Percentiles rank a stretch among this genome's conserved stretches.
phyloP scores from a whole-genome alignment of 1,140 invertebrate species.

The Saccostrea echinata region DNA sequence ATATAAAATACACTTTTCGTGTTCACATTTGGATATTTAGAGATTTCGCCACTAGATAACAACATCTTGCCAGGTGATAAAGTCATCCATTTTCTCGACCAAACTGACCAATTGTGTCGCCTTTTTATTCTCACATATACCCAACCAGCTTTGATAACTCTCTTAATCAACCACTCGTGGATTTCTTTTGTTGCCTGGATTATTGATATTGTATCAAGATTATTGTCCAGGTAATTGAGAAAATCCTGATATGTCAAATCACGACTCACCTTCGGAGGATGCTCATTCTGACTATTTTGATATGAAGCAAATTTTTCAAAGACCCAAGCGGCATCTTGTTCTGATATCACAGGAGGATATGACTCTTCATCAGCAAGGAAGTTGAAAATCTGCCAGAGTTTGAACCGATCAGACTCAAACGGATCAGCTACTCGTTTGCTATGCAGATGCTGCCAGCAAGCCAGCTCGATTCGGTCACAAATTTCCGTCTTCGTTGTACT shows the following conservation, averaged over 20 bases:
- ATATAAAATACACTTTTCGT: background rate
- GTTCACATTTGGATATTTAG: background rate
- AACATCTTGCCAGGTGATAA: constrained; percentile 39
- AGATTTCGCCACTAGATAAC: background rate
- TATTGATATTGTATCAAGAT: background rate
- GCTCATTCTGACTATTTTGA: too few species aligned
- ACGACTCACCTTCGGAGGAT: too few species aligned
- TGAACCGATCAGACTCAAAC: background rate
- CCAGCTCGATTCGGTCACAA: background rate
- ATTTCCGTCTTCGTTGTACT: background rate
- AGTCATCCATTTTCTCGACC: constrained; percentile 53
- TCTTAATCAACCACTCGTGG: constrained; percentile 42
- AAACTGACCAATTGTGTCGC: constrained; percentile 58
- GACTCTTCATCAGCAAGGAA: background rate
- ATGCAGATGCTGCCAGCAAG: background rate
- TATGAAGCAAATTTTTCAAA: background rate
- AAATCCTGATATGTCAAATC: background rate
- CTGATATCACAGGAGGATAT: background rate
- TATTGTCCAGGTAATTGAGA: background rate
- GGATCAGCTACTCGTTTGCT: background rate
- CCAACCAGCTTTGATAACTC: constrained; percentile 47
- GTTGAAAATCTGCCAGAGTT: background rate
- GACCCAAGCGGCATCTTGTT: background rate
- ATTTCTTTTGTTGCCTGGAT: background rate
- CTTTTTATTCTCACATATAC: constrained; percentile 52